These are phyloP conservation scores for Sporophila hypoxantha DNA, from an alignment of 2,113 vertebrate species.

Conservation along the genomic window DNA sequence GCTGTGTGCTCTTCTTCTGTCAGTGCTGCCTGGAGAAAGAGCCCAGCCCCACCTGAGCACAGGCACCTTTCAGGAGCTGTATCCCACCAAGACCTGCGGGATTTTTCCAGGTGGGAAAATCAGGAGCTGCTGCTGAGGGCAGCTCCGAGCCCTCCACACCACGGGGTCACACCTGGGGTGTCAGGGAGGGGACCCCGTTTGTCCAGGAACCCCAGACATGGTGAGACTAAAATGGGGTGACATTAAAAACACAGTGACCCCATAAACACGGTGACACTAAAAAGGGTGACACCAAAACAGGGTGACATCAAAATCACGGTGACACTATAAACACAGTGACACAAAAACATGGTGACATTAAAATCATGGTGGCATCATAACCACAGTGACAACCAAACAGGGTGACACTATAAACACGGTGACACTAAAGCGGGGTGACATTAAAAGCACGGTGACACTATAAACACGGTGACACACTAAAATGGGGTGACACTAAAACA, in stretches of 20 bases:
- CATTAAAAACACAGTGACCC: neutral
- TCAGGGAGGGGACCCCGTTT: accelerated
- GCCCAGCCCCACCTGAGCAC: neutral
- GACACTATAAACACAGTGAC: neutral
- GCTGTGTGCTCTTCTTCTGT: neutral
- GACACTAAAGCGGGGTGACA: neutral
- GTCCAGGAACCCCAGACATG: neutral
- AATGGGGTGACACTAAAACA: too few relatives aligned
- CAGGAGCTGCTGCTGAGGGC: neutral
- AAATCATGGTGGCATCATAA: neutral
- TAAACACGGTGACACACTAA: too few relatives aligned
- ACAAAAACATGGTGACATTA: neutral
- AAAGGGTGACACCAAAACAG: neutral
- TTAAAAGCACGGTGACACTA: neutral
- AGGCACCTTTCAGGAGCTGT: neutral
- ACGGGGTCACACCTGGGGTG: accelerated
- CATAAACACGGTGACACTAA: too few relatives aligned
- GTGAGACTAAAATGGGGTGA: neutral
- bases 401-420: neutral
- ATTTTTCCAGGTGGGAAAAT: too few relatives aligned
- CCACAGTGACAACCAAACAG: neutral
- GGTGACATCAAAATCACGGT: neutral
- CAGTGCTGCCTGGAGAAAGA: neutral
- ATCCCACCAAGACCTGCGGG: neutral
- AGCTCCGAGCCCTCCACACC: accelerated